Evolutionary conservation across 2,113 vertebrate species (phyloP).

Genomic region (Pangasianodon gigas): DNA sequence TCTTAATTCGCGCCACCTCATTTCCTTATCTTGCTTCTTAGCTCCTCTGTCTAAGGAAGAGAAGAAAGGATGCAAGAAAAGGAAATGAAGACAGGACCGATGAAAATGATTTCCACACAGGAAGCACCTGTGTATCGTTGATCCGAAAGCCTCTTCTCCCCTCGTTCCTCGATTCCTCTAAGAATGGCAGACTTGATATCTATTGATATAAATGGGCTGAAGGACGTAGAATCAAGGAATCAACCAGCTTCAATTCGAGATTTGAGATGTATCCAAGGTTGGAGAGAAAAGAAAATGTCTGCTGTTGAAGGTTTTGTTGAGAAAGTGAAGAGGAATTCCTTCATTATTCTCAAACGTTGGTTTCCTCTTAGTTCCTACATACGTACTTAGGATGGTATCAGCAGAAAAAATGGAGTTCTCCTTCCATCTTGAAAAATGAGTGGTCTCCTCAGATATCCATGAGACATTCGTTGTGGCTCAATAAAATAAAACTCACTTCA

Average conservation of each 20-base stretch:
- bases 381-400: constrained; percentile 32
- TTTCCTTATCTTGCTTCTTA: neutral
- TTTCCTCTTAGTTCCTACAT: constrained; percentile 30
- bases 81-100: neutral
- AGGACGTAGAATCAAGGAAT: neutral
- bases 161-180: neutral
- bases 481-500: neutral
- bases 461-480: constrained; percentile 72
- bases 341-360: constrained; percentile 22
- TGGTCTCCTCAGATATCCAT: constrained; percentile 75
- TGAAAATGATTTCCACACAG: neutral
- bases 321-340: constrained; percentile 54
- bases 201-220: neutral
- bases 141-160: neutral
- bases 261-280: neutral
- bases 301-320: constrained; percentile 36
- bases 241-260: neutral
- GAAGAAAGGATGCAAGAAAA: neutral
- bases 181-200: neutral
- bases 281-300: neutral
- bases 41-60: neutral
- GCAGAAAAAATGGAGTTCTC: constrained; percentile 37
- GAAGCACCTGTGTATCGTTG: neutral
- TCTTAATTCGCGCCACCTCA: neutral
- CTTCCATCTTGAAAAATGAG: constrained; percentile 28